phyloP scores from a whole-genome alignment of 2,888 invertebrate genomes.

The Rhingia rostrata region DNA sequence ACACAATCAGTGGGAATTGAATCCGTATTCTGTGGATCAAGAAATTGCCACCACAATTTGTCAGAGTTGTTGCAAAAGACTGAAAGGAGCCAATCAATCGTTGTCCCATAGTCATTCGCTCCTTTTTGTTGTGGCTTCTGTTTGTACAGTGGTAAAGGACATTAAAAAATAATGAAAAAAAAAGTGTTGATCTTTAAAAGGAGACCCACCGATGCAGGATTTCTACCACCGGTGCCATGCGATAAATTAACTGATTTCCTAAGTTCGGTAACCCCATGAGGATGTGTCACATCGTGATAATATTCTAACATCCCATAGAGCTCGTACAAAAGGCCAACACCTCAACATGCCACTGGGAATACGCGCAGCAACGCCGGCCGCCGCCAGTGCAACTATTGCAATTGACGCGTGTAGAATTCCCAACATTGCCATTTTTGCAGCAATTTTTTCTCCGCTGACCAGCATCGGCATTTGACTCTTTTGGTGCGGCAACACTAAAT shows the following conservation, averaged over 20 bases:
- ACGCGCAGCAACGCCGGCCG: constrained; percentile 40
- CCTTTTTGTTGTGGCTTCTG: constrained; percentile 40
- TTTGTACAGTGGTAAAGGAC: constrained; percentile 12
- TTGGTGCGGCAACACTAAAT: constrained; percentile 64
- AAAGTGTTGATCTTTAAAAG: constrained; percentile 45
- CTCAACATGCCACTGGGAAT: constrained; percentile 69
- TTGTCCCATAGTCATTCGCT: constrained; percentile 22
- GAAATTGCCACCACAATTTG: constrained; percentile 74
- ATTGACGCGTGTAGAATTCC: constrained; percentile 65
- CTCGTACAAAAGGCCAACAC: constrained; percentile 51
- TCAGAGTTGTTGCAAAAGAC: constrained; percentile 52
- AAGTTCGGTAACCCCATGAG: constrained; percentile 63
- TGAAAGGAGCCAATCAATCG: constrained; percentile 73
- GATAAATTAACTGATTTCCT: constrained; percentile 46
- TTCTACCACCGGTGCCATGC: not conserved
- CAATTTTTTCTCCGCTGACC: constrained; percentile 3
- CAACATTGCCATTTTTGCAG: constrained; percentile 57
- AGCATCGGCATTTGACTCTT: constrained; percentile 33
- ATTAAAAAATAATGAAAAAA: constrained; percentile 3
- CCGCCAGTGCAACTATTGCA: constrained; percentile 24
- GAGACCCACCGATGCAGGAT: not conserved
- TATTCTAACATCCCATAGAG: not conserved
- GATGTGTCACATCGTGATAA: constrained; percentile 1
- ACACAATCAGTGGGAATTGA: constrained; percentile 72
- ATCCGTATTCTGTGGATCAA: constrained; percentile 72